Evolutionary conservation across 1,140 invertebrate species (phyloP), one percentile per base, ranked within the genome.

Genomic region (Drosophila fuyamai): DNA sequence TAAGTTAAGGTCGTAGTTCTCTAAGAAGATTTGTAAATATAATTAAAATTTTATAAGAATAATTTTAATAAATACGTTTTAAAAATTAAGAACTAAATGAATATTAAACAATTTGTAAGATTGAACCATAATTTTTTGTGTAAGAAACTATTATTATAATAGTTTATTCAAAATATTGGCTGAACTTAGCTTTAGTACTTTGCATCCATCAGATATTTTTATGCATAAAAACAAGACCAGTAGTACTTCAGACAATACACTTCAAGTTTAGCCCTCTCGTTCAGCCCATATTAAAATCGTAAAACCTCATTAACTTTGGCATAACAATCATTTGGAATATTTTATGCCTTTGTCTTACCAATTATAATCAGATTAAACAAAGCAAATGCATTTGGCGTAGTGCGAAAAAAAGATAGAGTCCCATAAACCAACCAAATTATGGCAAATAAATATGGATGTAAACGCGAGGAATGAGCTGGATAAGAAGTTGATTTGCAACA

Each of bases 371-470:
- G 16, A 14, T 70, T 47, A 71, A 57, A 70, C 67, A 71, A 14
- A 51, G 18, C 35, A 71, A 71, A 58, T 70, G 51, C 67, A 71
- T 71, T 71, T 70, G 16, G 43, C n/a, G 14, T 5, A 40, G 40
- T 56, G 35, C 27, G 9, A 35, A 67, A 29, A 27, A 23, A 27
- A 43, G 9, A 59, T 10, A 40, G 27, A 41, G 48, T 0, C 1
- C 12, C 35, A 62, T 76, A 76, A 76, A 66, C 27, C 23, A 27
- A 12, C 9, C 16, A 76, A 58, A 48, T 66, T 58, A 76, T 76
- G 36, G 71, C 6, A 53, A 36, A 41, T 54, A 54, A 79, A 67
- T 59, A 75, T 75, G 79, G 51, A 68, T 50, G 51, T 35, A 51
- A 51, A 29, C 66, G 47, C 44, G 36, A 10, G 13, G 23, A 46